Conservation (phyloP, 2,888 invertebrate genomes). For the Linhomoeus sp. region DNA sequence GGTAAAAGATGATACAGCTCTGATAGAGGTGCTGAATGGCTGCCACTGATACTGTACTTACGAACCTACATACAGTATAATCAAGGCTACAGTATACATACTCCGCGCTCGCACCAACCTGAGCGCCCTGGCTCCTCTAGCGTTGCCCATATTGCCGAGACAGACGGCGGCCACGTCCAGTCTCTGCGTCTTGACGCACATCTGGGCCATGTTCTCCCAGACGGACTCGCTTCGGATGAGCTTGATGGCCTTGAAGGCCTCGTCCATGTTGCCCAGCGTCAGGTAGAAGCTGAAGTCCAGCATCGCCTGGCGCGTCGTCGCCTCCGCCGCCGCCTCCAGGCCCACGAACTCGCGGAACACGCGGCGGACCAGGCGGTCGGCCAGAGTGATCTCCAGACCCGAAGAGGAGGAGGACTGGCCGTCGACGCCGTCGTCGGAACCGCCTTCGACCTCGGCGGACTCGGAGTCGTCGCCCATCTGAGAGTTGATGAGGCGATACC, state of each 20-base stretch:
- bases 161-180: constrained; percentile 87
- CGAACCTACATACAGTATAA: too few relatives aligned
- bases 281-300: constrained; percentile 64
- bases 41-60: too few relatives aligned
- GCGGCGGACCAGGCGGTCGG: constrained; percentile 16
- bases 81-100: too few relatives aligned
- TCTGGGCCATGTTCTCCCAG: constrained; percentile 85
- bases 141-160: constrained; percentile 61
- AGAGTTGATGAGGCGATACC: too few relatives aligned
- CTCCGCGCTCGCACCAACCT: too few relatives aligned
- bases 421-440: background rate
- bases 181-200: constrained; percentile 77
- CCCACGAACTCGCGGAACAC: constrained; percentile 46
- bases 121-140: constrained; percentile 33
- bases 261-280: constrained; percentile 53
- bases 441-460: background rate
- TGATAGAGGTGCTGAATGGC: too few relatives aligned
- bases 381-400: background rate
- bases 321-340: constrained; percentile 44
- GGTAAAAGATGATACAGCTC: too few relatives aligned
- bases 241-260: constrained; percentile 40
- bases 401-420: too few relatives aligned
- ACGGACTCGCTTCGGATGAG: constrained; percentile 46
- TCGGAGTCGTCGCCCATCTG: background rate
- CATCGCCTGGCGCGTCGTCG: constrained; percentile 53